A percentile compares a stretch with the other conserved stretches of the same genome.
Evolutionary conservation across 2,888 invertebrate species (phyloP).

Genomic region (Ochlodes sylvanus): DNA sequence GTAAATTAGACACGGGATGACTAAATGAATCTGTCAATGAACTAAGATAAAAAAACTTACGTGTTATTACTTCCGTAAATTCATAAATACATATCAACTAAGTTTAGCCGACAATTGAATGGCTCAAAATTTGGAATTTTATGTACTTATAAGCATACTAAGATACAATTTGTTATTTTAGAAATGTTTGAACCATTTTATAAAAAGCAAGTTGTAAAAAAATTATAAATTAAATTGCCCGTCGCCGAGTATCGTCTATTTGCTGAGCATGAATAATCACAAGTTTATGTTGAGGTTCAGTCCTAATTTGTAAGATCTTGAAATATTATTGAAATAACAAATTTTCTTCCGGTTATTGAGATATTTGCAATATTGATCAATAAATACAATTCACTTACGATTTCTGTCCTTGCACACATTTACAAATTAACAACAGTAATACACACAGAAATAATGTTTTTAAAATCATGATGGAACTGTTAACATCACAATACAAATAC

Average conservation of each 20-base stretch:
- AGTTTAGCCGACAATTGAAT: too few relatives aligned
- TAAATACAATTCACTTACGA: conserved; percentile 58
- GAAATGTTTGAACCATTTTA: too few relatives aligned
- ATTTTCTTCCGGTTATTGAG: conserved; percentile 9
- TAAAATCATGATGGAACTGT: conserved; percentile 64
- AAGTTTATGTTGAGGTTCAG: background rate
- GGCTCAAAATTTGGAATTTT: too few relatives aligned
- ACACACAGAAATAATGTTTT: conserved; percentile 59
- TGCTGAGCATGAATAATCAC: background rate
- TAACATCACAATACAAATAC: conserved; percentile 60
- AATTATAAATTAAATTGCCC: too few relatives aligned
- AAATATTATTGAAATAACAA: conserved; percentile 4
- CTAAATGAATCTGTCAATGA: too few relatives aligned
- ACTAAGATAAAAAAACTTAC: too few relatives aligned
- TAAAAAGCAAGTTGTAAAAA: too few relatives aligned
- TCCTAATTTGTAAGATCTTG: conserved; percentile 6
- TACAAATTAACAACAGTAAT: conserved; percentile 55
- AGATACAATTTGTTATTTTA: too few relatives aligned
- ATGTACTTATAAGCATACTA: too few relatives aligned
- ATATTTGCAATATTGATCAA: background rate
- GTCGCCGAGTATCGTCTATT: background rate
- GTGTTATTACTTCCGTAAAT: too few relatives aligned
- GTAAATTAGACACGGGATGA: too few relatives aligned
- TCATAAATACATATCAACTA: too few relatives aligned
- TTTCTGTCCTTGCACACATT: conserved; percentile 63